Base-by-base conservation (phyloP, 2,797 vertebrate genomes). In the Lemur catta region DNA sequence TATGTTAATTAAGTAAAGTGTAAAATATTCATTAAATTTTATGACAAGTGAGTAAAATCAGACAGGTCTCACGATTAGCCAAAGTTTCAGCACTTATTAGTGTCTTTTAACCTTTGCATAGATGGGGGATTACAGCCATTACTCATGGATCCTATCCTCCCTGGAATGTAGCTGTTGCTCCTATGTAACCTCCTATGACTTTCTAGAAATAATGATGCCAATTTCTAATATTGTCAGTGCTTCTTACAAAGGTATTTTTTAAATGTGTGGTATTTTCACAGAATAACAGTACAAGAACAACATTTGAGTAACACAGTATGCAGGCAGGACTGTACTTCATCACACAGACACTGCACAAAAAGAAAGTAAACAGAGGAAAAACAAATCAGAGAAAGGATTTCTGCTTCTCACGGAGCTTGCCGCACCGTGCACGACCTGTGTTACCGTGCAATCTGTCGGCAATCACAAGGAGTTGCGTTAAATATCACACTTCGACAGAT, bases 1-100 rank as follows among this genome's bases (percentile, higher is more conserved):
- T 84, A 88, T 94, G 43, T 95, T 94, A 94, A 92, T 92, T 94
- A 96, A 97, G 80, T 65, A 94, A 94, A 85, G 46, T 94, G 33
- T 92, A 89, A 97, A 97, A 94, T 82, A 93, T 84, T 93, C 41
- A 92, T 96, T 90, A 92, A 63, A 81, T 93, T 88, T 50, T 85
- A 74, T 90, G 82, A 89, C 78, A 94, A 87, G 50, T 72, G 79
- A 91, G 87, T 87, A 82, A 95, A 96, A 35, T 46, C 78, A 90
- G 89, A 24, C 55, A 78, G n/a, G 17, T 89, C 92, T 95, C 88
- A 95, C 4, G 12, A 78, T 72, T 41, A 94, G 50, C 41, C 79
- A 75, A 41, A 71, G 6, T 63, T 69, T 91, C 55, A 46, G 12
- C 7, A 55, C 46, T 61, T 67, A 28, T 57, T 91, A 81, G n/a